Evolutionary conservation across 2,113 vertebrate species (phyloP), one percentile per base, ranked within the genome.

Genomic region (Pagrus major): DNA sequence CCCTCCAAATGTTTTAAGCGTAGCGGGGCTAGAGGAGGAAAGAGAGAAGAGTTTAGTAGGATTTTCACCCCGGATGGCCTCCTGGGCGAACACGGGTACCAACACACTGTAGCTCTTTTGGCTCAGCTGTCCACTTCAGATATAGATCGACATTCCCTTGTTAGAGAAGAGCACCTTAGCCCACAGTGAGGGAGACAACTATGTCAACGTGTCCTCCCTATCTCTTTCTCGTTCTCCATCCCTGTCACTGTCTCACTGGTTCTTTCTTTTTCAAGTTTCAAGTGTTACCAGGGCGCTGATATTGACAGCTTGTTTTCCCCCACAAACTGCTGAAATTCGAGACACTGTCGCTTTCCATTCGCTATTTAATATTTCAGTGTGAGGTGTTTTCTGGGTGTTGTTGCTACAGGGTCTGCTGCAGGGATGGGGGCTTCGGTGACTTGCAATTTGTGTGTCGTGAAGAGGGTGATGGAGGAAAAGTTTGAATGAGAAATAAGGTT

Each of bases 341-440:
- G 78, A 80, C 80, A 86, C 88, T 93, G 94, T 95, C 93, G 67
- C 91, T 86, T 93, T 81, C 84, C 78, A 89, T 94, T 94, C 94
- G 77, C 80, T 77, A 63, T 88, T 93, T 92, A 93, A 93, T 94
- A 93, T 92, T 92, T 94, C 93, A 95, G 81, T 58, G 73, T 54
- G 89, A 89, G 74, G 80, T 86, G 79, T 78, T 85, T n/a, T 73
- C 54, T 65, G 54, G 68, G 77, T 64, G 74, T 80, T 85, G 71
- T 87, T 71, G 70, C 76, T 87, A 80, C 77, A 66, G 81, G 81
- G 71, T 70, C 61, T 76, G 63, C 76, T 56, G 54, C 60, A 67
- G 65, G 66, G 59, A 78, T 41, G 49, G 54, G 31, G 15, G 63
- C 80, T 80, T 85, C 69, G 70, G 63, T 76, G 81, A 76, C 77